Base-by-base conservation (phyloP, 2,888 invertebrate genomes). In the Amblyjoppa proteus region DNA sequence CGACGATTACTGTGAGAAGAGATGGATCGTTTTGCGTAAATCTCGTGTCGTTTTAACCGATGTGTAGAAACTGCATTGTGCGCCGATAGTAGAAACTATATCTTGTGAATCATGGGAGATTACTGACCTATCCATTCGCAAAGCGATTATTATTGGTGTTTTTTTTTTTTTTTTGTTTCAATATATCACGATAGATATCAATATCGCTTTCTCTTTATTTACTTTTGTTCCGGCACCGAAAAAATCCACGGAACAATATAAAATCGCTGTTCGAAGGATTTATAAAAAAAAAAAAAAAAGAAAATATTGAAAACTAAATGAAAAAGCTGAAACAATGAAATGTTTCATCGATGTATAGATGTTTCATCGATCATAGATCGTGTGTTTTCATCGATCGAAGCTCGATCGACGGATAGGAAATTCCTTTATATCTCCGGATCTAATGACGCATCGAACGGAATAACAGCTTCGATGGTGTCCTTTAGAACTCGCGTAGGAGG, bases 401-500 rank as follows among this genome's bases (percentile, higher is more conserved):
- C 25, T 13, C 28, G 58, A 58, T 58, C 58, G 58, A 25, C 28
- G 1, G 25, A 9, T 58, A 58, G 45, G 16, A 4, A 4, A 25
- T 3, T 58, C 28, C 28, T 28, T 28, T 28, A 56, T 6, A n/a
- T 51, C 51, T 3, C n/a, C 51, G 31, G 13, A 58, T 28, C 16
- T 31, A 4, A 28, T 51, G 51, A 58, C 51, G 34, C 31, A 20
- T 66, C 64, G 34, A 66, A 38, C n/a, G 20, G 13, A 51, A 51
- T 76, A 66, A 20, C 49, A 20, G 76, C 34, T 51, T 49, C 34
- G 34, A 49, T 53, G 13, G 49, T 68, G 51, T 77, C 51, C 61
- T 77, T 77, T 68, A 68, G 56, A 68, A 66, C 3, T 41, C 51
- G 53, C 68, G 68, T 77, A 25, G 68, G 76, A 68, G 13, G 66